Evolutionary conservation across 2,888 invertebrate species (phyloP).

Genomic region (Acronicta aceris): DNA sequence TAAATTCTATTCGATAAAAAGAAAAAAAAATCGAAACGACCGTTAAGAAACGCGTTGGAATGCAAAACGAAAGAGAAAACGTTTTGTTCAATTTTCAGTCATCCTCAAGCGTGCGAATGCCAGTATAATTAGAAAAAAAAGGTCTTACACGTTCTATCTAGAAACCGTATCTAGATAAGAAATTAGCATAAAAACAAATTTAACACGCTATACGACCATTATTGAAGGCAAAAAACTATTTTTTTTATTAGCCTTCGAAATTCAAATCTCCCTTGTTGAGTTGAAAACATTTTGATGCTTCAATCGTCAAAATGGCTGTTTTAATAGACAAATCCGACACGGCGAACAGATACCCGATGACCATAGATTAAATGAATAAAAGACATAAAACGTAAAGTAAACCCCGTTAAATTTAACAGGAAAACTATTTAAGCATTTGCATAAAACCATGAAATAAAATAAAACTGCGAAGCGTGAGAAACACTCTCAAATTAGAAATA

Average conservation of each 20-base stretch:
- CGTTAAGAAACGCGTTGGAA: constrained; percentile 43
- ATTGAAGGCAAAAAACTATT: neutral
- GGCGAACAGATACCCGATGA: constrained; percentile 14
- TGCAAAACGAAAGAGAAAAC: constrained; percentile 52
- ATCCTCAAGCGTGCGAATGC: constrained; percentile 44
- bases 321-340: constrained; percentile 36
- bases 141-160: constrained; percentile 36
- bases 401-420: constrained; percentile 38
- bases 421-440: constrained; percentile 28
- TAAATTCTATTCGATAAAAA: constrained; percentile 28
- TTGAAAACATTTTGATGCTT: constrained; percentile 17
- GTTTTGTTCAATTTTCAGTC: constrained; percentile 40
- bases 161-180: constrained; percentile 23
- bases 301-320: constrained; percentile 22
- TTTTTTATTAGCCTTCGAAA: neutral
- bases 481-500: constrained; percentile 6
- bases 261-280: neutral
- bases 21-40: constrained; percentile 28
- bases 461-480: constrained; percentile 41
- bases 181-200: constrained; percentile 13
- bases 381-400: constrained; percentile 33
- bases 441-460: constrained; percentile 40
- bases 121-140: constrained; percentile 48
- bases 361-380: constrained; percentile 29
- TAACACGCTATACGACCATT: constrained; percentile 13